Base-by-base conservation (phyloP, 2,888 invertebrate genomes). In the Chrysotoxum bicinctum region DNA sequence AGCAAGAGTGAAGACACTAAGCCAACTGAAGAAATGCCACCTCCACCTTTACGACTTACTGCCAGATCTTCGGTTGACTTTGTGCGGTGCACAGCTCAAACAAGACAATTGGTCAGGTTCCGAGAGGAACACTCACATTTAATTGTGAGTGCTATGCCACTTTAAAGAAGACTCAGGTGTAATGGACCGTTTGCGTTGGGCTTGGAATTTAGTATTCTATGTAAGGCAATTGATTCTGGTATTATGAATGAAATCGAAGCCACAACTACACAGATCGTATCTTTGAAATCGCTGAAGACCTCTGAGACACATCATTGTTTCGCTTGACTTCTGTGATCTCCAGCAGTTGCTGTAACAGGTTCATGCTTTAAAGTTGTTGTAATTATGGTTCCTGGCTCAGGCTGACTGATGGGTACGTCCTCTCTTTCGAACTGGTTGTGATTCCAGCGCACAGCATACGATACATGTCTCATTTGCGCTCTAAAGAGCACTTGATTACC, bases 401-500 rank as follows among this genome's bases (percentile, higher is more conserved):
- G 40, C 78, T 78, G 78, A 78, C 48, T 58, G 78, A 83, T 73
- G 62, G 72, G 54, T 83, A 43, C 64, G 45, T 80, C 68, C 56
- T 66, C 76, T 70, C 58, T 35, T 37, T 48, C 7, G 19, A 40
- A 66, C 30, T 30, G 52, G 60, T 50, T 37, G 69, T 32, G 37
- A 21, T 35, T 19, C 16, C 32, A 35, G 54, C 26, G 56, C 14
- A 60, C 21, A 52, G 35, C 45, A 16, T 23, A 60, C 48, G 23
- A 21, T 30, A 52, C 52, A 50, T 77, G 76, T 77, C 81, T 81
- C 54, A 81, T 81, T 85, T 77, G 56, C 19, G 40, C 35, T 76
- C 60, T 73, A 85, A 85, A 85, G 85, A 85, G 81, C 85, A 85
- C 85, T 85, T 85, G 85, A 85, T 85, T 85, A 85, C 85, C 85